phyloP scores from a whole-genome alignment of 2,113 vertebrate species.

The Amia ocellicauda region DNA sequence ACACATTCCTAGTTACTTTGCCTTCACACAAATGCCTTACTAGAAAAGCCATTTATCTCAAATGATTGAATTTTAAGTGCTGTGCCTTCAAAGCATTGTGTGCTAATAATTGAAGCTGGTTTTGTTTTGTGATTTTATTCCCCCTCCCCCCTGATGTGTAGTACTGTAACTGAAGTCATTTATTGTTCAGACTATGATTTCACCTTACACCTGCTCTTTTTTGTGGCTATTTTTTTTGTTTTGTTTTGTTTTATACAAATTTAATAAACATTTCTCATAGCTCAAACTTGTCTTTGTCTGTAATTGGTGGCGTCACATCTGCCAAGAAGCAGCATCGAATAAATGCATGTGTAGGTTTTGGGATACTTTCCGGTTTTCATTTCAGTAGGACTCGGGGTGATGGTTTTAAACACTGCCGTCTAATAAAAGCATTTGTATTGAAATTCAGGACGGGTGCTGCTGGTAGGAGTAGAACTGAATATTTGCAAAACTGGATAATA shows the following conservation, averaged over 20 bases:
- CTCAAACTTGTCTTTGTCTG: constrained; percentile 13
- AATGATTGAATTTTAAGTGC: not conserved
- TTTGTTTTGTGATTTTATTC: no score
- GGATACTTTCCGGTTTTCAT: no score
- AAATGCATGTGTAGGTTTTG: no score
- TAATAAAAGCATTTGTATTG: no score
- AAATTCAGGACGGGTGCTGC: no score
- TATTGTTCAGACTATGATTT: not conserved
- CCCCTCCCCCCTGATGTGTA: not conserved
- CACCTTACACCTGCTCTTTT: not conserved
- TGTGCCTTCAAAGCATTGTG: not conserved
- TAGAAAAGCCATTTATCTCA: not conserved
- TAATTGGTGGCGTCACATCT: not conserved
- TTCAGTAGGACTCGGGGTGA: no score
- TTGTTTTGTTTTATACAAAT: constrained; percentile 38
- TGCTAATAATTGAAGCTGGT: not conserved
- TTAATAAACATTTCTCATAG: constrained; percentile 61
- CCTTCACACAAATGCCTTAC: not conserved
- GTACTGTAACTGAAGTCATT: constrained; percentile 25
- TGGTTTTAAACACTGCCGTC: no score
- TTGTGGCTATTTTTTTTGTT: constrained; percentile 33
- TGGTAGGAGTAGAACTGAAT: no score
- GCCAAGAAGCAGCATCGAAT: not conserved
- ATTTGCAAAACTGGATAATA: no score
- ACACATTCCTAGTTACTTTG: no score